These are phyloP conservation scores for Brachionus paranguensis DNA, from an alignment of 1,140 invertebrate species.

Conservation along the genomic window DNA sequence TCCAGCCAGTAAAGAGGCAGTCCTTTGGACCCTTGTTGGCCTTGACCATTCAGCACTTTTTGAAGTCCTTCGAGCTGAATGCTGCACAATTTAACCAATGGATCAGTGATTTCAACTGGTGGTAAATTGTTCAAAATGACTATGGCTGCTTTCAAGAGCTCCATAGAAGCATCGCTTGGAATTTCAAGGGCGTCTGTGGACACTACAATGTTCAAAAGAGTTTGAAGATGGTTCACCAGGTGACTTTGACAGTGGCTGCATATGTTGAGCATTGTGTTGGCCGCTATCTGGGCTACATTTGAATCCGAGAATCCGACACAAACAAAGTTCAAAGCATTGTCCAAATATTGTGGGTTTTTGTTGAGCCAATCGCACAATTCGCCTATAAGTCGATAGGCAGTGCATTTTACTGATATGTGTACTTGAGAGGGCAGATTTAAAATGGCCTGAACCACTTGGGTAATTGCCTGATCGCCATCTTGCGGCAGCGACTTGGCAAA, in stretches of 20 bases:
- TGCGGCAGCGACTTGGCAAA: constrained; percentile 90
- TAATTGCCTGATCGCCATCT: constrained; percentile 81
- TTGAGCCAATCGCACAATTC: constrained; percentile 93
- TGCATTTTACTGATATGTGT: constrained; percentile 79
- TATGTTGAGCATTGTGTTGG: constrained; percentile 64
- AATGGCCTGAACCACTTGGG: constrained; percentile 83
- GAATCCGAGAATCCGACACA: constrained; percentile 55
- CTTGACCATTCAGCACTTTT: constrained; percentile 44
- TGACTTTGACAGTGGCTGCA: constrained; percentile 72
- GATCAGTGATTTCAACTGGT: constrained; percentile 59
- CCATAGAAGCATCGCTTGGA: constrained; percentile 71
- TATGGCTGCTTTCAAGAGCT: constrained; percentile 71
- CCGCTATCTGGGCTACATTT: constrained; percentile 69
- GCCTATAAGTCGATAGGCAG: constrained; percentile 78
- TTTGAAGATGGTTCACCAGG: constrained; percentile 72
- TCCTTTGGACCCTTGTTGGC: constrained; percentile 44
- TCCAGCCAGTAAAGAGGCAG: constrained; percentile 82
- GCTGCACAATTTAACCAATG: constrained; percentile 46
- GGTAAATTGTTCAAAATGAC: constrained; percentile 64
- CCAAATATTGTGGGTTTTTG: constrained; percentile 70
- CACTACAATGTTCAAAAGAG: constrained; percentile 72
- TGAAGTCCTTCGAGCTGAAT: constrained; percentile 45
- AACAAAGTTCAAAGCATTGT: constrained; percentile 26
- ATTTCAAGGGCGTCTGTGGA: constrained; percentile 73
- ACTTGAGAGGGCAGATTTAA: constrained; percentile 73